These are phyloP conservation scores for Larimichthys crocea DNA, from an alignment of 2,113 vertebrate species.

Conservation along the genomic window DNA sequence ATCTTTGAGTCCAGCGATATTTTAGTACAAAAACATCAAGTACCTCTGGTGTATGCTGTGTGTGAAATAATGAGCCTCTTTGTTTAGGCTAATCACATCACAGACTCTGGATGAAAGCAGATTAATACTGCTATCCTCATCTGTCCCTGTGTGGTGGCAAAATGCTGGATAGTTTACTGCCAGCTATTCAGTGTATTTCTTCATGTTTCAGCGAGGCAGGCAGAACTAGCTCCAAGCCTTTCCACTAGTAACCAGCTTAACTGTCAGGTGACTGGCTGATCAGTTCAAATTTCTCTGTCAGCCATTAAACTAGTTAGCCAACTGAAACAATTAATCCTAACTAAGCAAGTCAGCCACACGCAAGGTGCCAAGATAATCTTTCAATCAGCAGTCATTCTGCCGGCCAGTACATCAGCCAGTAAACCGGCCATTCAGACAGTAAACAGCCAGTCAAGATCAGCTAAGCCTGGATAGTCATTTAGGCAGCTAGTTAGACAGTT, in stretches of 20 bases:
- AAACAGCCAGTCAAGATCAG: neutral
- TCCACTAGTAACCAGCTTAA: neutral
- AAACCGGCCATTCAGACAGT: neutral
- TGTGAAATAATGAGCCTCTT: no score
- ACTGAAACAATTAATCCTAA: neutral
- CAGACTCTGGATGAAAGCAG: neutral
- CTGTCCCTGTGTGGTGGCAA: neutral
- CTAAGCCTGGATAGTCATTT: neutral
- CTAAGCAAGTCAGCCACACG: neutral
- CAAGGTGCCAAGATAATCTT: neutral
- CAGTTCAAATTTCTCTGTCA: neutral
- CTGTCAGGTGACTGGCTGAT: neutral
- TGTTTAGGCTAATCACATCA: no score
- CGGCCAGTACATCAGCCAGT: neutral
- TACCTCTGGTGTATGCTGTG: no score
- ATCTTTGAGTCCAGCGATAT: no score
- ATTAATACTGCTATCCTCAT: neutral
- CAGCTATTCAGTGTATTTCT: neutral
- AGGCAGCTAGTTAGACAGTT: neutral
- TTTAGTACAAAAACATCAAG: no score
- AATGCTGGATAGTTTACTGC: neutral
- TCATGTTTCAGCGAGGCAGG: neutral
- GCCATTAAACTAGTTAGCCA: neutral
- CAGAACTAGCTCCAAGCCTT: no score
- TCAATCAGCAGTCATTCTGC: neutral